Conservation (phyloP, 2,113 vertebrate species). For the Asarcornis scutulata region DNA sequence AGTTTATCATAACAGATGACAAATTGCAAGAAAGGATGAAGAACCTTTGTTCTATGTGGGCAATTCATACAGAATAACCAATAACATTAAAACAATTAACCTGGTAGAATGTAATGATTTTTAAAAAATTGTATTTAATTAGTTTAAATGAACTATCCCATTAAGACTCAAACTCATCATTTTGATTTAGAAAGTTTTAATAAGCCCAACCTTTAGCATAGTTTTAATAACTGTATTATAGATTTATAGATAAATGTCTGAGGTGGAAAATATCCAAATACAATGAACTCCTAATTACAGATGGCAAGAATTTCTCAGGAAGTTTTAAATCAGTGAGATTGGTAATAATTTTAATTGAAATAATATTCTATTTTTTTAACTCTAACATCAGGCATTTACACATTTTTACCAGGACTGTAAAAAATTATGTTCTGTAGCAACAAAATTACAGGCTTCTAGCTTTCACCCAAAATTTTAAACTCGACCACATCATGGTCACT, state of each 20-base stretch:
- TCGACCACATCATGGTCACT: too few relatives aligned
- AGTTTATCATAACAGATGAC: constrained; percentile 47
- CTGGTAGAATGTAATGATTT: not conserved
- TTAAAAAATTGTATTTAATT: constrained; percentile 38
- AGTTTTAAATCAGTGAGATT: not conserved
- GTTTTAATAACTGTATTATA: not conserved
- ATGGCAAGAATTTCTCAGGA: not conserved
- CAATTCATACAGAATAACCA: constrained; percentile 50
- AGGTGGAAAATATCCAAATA: not conserved
- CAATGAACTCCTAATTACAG: not conserved
- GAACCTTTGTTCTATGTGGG: not conserved
- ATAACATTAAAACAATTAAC: constrained; percentile 66
- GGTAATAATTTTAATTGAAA: not conserved
- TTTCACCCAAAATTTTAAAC: too few relatives aligned
- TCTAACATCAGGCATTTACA: not conserved
- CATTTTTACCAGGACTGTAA: not conserved
- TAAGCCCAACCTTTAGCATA: not conserved
- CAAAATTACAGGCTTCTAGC: not conserved
- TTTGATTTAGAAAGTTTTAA: constrained; percentile 45
- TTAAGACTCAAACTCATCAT: constrained; percentile 36
- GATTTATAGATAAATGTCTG: not conserved
- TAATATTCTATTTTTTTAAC: not conserved
- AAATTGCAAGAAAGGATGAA: constrained; percentile 32
- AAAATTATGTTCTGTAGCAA: not conserved
- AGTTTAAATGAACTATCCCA: constrained; percentile 43